Base-by-base conservation (phyloP, 2,113 vertebrate species). In the Heterocephalus glaber region DNA sequence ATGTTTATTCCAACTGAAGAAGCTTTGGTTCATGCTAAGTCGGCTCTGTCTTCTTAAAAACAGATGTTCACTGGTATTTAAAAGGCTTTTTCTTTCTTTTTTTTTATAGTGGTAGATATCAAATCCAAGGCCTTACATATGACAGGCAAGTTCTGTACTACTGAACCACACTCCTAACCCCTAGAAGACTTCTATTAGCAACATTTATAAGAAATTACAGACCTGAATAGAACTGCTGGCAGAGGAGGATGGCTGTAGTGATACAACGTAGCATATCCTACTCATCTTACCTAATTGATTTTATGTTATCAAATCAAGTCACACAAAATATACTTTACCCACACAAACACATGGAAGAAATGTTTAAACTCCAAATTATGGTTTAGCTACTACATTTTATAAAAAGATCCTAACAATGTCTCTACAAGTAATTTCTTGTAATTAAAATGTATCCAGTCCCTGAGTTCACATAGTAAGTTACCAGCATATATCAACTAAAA, bases 341-440 rank as follows among this genome's bases (percentile, higher is more conserved):
- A 35, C 77, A 44, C 19, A 92, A 76, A 86, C 41, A 87, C n/a
- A n/a, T n/a, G n/a, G n/a, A n/a, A n/a, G 70, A 91, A 72, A 35
- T 3, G 28, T 14, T 60, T 80, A 92, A 95, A 94, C 92, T 86
- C 80, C 68, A 93, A 79, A 96, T 90, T 84, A 74, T 19, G 19
- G 26, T 58, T 81, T 77, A 84, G 85, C 56, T 77, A n/a, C n/a
- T n/a, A 44, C 56, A 76, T 86, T 93, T 95, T 65, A 88, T 7
- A 68, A 85, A 83, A 96, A 93, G n/a, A 56, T 61, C 47, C 38
- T 70, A 49, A 79, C 0, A 11, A 22, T 83, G 66, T 22, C 63
- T 85, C 10, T 68, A 72, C 13, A 93, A 72, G n/a, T 95, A 95
- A 94, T 79, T 96, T 54, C 58, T 94, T 84, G 12, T 60, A 65